Evolutionary conservation across 1,140 invertebrate species (phyloP).

Genomic region (Vanessa tameamea): DNA sequence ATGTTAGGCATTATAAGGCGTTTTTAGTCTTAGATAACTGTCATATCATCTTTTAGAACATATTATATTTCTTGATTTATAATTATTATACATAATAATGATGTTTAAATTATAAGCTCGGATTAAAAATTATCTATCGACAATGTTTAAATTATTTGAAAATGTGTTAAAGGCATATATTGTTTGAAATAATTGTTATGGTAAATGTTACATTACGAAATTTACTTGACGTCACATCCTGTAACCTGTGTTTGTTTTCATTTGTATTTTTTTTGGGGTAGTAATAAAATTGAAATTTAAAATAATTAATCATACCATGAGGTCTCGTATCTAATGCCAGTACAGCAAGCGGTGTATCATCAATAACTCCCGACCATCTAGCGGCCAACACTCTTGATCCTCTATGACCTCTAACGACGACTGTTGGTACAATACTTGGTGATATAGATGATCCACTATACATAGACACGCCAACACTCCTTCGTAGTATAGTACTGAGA

Average conservation of each 20-base stretch:
- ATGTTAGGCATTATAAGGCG: too few relatives aligned
- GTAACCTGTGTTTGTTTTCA: not conserved
- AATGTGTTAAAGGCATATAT: not conserved
- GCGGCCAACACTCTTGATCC: conserved; percentile 69
- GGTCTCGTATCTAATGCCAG: conserved; percentile 66
- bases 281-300: conserved; percentile 4
- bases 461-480: conserved; percentile 73
- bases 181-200: not conserved
- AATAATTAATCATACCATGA: conserved; percentile 50
- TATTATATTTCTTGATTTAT: too few relatives aligned
- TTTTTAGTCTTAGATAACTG: too few relatives aligned
- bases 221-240: too few relatives aligned
- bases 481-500: conserved; percentile 58
- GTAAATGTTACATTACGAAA: too few relatives aligned
- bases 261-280: not conserved
- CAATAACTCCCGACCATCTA: conserved; percentile 71
- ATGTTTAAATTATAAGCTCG: too few relatives aligned
- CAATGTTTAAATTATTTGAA: too few relatives aligned
- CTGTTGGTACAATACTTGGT: conserved; percentile 61
- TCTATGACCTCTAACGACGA: conserved; percentile 67
- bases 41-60: too few relatives aligned
- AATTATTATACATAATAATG: too few relatives aligned
- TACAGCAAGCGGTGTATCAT: conserved; percentile 67
- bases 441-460: conserved; percentile 63
- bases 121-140: too few relatives aligned